A percentile compares a stretch with the other conserved stretches of the same genome.
phyloP scores from a whole-genome alignment of 2,888 invertebrate species.

The Agonum fuliginosum region DNA sequence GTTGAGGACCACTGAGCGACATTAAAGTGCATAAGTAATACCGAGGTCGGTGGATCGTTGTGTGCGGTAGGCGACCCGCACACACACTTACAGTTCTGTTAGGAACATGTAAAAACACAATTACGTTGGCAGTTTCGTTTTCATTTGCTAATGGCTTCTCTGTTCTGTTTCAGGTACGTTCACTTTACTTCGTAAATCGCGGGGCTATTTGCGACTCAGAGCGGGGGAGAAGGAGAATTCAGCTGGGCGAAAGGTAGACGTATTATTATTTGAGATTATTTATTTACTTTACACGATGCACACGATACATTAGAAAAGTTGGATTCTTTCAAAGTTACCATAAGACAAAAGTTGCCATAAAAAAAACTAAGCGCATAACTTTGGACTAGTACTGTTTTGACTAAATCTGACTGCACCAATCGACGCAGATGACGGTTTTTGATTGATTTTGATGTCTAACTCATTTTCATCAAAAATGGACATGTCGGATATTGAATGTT shows the following conservation, averaged over 20 bases:
- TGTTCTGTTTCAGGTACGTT: conserved; percentile 52
- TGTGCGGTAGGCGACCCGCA: too few relatives aligned
- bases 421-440: too few relatives aligned
- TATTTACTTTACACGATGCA: too few relatives aligned
- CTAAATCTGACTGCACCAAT: too few relatives aligned
- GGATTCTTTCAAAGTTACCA: too few relatives aligned
- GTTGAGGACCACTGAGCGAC: conserved; percentile 39
- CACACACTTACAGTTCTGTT: background rate
- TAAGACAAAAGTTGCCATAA: too few relatives aligned
- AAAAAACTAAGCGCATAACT: too few relatives aligned
- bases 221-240: conserved; percentile 12
- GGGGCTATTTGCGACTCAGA: conserved; percentile 35
- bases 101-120: conserved; percentile 50
- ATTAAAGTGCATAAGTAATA: conserved; percentile 49
- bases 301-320: too few relatives aligned
- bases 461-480: too few relatives aligned
- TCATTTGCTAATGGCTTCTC: conserved; percentile 53
- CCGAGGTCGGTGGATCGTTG: conserved; percentile 13
- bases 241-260: background rate
- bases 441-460: too few relatives aligned
- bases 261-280: background rate
- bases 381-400: too few relatives aligned
- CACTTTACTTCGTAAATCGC: conserved; percentile 41
- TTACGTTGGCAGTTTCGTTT: conserved; percentile 52
- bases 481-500: too few relatives aligned